phyloP scores from a whole-genome alignment of 2,888 invertebrate genomes.

The Eueremaeus valkanovi region DNA sequence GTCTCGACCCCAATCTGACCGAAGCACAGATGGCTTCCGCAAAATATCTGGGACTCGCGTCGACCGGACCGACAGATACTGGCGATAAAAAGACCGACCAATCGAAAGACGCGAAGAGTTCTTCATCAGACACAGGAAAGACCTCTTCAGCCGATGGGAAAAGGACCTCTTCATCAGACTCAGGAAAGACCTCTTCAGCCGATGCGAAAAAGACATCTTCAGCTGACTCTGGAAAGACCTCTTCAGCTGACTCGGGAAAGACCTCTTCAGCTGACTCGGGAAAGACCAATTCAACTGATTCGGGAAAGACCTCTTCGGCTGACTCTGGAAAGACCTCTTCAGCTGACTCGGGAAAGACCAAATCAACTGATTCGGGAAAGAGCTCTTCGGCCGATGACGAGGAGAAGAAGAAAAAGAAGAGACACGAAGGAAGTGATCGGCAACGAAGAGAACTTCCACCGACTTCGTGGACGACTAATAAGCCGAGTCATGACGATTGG shows the following conservation, averaged over 20 bases:
- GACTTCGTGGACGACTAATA: not conserved
- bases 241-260: not conserved
- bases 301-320: not conserved
- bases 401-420: slow-evolving; percentile 9
- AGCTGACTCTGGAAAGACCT: not conserved
- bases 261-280: not conserved
- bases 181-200: not conserved
- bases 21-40: not conserved
- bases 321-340: not conserved
- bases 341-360: not conserved
- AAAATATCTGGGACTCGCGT: not conserved
- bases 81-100: not conserved
- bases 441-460: not conserved
- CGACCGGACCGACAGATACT: not conserved
- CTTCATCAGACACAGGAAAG: not conserved
- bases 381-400: not conserved
- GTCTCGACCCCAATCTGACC: not conserved
- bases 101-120: not conserved
- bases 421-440: not conserved
- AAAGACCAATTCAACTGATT: not conserved
- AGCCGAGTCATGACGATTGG: slow-evolving; percentile 1
- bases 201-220: not conserved
- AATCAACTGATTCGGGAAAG: not conserved
- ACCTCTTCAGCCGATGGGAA: not conserved
- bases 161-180: no score